Base-by-base conservation (phyloP, 2,797 vertebrate species). In the Pipistrellus nathusii region DNA sequence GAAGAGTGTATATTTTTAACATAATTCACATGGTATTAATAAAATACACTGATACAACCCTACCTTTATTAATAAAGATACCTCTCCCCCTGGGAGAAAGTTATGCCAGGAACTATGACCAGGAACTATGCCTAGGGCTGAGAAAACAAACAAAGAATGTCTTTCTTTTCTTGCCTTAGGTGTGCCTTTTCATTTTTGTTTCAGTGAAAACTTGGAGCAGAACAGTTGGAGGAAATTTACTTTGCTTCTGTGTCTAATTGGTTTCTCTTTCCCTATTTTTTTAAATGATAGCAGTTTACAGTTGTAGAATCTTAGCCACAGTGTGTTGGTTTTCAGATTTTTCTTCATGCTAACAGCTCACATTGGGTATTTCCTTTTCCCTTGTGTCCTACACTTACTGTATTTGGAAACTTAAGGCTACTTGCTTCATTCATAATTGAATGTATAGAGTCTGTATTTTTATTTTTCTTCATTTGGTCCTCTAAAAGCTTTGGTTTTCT, bases 121-220 rank as follows among this genome's bases (percentile, higher is more conserved):
- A 8, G 6, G 21, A 53, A 32, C 25, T 15, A 0, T 38, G 4
- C 48, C 11, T 4, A 6, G 7, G 20, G 30, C 30, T 93, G 14
- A 94, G 80, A 69, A 73, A 59, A 27, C 21, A 64, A 77, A 72
- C 25, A 20, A 20, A 46, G 20, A 86, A 78, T 11, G 5, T 5
- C n/a, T 64, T 76, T 90, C 23, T 11, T 92, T 73, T 75, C 55
- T 94, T 91, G 84, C 68, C 35, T 80, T 71, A 71, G 35, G 41
- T 64, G 17, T 90, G 35, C 21, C 55, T 78, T 85, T 80, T 94
- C 2, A 14, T 91, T 93, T 93, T 88, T 64, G 55, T 85, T 73
- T n/a, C n/a, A 87, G 64, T 84, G 81, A 94, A 94, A 93, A 93
- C 85, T 81, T 81, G 82, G 91, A 83, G 17, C 38, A 53, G 21